Evolutionary conservation across 2,888 invertebrate genomes (phyloP), one percentile per base, ranked within the genome.

Genomic region (Orthosia gothica): DNA sequence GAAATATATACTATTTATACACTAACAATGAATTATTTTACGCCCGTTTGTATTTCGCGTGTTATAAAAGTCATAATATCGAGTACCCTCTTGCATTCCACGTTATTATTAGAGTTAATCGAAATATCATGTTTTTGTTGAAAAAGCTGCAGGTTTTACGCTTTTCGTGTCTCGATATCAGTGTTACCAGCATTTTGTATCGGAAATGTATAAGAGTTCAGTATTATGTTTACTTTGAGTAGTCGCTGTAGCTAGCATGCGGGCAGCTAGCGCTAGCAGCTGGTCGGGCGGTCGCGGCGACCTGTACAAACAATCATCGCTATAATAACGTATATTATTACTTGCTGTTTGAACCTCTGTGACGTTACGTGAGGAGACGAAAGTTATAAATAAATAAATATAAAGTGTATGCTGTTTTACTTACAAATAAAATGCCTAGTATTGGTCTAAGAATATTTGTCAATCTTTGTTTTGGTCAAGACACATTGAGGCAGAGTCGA

Each of bases 11-110:
- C 86, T 93, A 93, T 93, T 93, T 94, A 93, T 93, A 93, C 88
- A 89, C 88, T 91, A 92, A 90, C 89, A 89, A 90, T 91, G 87
- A 88, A 90, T 91, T 92, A 88, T 92, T 91, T 92, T 89, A 89
- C 87, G 91, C 90, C 88, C 90, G 89, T 88, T 91, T 90, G 89
- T 90, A 91, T 90, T 89, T 91, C 87, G 81, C 87, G 87, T 90
- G 90, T 85, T 85, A 83, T 69, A 75, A 79, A 81, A 79, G 88
- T 90, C 88, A 88, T 84, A 79, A 86, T 87, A 86, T 90, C 87
- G 89, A 89, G 89, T 89, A 91, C 90, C 94, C 94, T 93, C 92
- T 94, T 95, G 96, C 96, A 96, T 96, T 96, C 96, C 96, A 95
- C 93, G 90, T 92, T 93, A 90, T 88, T 90, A 90, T 93, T 93